A percentile compares a stretch with the other conserved stretches of the same genome.
These are phyloP conservation scores for Penaeus japonicus DNA, from an alignment of 1,140 invertebrate genomes.

Conservation along the genomic window DNA sequence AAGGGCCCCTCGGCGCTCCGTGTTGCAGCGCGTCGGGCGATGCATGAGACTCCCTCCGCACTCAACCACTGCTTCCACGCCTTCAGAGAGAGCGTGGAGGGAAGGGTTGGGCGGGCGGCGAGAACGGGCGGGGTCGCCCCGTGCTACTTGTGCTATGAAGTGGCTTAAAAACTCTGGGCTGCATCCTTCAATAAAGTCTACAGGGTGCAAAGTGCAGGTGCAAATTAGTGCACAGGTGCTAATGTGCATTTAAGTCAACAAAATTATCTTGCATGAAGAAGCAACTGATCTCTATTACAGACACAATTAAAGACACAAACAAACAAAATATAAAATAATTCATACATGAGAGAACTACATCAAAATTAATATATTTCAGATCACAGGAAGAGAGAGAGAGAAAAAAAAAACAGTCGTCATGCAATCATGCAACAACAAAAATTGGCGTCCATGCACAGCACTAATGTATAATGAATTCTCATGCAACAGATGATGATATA, in stretches of 20 bases:
- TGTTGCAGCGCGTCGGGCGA: too few species aligned
- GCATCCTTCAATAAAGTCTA: conserved; percentile 11
- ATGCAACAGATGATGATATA: too few species aligned
- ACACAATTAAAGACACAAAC: conserved; percentile 2
- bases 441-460: too few species aligned
- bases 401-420: too few species aligned
- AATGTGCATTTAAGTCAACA: conserved; percentile 14
- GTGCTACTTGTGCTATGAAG: not conserved
- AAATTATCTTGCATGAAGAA: not conserved
- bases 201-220: conserved; percentile 38
- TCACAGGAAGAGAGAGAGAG: not conserved
- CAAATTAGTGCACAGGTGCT: conserved; percentile 20
- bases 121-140: too few species aligned
- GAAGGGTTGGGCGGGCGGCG: too few species aligned
- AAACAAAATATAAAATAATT: not conserved
- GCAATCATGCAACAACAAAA: too few species aligned
- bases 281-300: not conserved
- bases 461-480: too few species aligned
- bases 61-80: too few species aligned
- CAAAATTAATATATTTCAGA: not conserved
- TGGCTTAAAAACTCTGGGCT: not conserved
- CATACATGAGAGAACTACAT: not conserved
- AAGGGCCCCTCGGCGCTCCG: too few species aligned
- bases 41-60: too few species aligned
- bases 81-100: too few species aligned